Conservation (phyloP, 2,113 vertebrate species). For the Oenanthe melanoleuca region DNA sequence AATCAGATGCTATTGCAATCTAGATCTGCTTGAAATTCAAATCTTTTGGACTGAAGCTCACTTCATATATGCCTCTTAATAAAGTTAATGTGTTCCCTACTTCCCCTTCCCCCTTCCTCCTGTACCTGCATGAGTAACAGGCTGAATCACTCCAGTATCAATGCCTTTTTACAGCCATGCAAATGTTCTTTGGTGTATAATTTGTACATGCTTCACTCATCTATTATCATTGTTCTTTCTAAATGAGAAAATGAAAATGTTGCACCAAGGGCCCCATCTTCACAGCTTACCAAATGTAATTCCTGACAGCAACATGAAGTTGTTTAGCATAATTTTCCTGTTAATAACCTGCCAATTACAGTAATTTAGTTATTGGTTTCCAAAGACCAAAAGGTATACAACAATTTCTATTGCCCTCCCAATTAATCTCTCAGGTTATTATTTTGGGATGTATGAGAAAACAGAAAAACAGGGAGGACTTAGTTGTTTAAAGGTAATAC, state of each 20-base stretch:
- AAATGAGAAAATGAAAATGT: slow-evolving; percentile 86
- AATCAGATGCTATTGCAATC: background rate
- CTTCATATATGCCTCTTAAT: background rate
- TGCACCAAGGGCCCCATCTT: slow-evolving; percentile 63
- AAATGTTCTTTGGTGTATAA: slow-evolving; percentile 68
- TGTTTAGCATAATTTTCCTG: slow-evolving; percentile 89
- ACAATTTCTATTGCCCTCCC: background rate
- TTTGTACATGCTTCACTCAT: slow-evolving; percentile 75
- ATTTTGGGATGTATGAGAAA: slow-evolving; percentile 64
- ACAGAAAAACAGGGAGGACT: slow-evolving; percentile 51
- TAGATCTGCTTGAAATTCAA: slow-evolving; percentile 16
- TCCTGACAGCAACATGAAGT: slow-evolving; percentile 78
- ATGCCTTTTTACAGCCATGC: slow-evolving; percentile 58
- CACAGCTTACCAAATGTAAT: slow-evolving; percentile 76
- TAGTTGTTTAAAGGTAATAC: slow-evolving; percentile 42
- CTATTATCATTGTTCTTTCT: slow-evolving; percentile 78
- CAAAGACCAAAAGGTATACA: slow-evolving; percentile 48
- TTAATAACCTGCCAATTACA: slow-evolving; percentile 91
- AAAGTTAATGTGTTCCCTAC: background rate
- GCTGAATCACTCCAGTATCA: slow-evolving; percentile 53
- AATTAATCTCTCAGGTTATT: slow-evolving; percentile 52
- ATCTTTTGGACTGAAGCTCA: background rate
- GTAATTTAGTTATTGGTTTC: slow-evolving; percentile 77
- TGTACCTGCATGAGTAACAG: slow-evolving; percentile 56
- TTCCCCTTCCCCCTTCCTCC: background rate